phyloP scores from a whole-genome alignment of 2,113 vertebrate genomes.

The Pteronura brasiliensis region DNA sequence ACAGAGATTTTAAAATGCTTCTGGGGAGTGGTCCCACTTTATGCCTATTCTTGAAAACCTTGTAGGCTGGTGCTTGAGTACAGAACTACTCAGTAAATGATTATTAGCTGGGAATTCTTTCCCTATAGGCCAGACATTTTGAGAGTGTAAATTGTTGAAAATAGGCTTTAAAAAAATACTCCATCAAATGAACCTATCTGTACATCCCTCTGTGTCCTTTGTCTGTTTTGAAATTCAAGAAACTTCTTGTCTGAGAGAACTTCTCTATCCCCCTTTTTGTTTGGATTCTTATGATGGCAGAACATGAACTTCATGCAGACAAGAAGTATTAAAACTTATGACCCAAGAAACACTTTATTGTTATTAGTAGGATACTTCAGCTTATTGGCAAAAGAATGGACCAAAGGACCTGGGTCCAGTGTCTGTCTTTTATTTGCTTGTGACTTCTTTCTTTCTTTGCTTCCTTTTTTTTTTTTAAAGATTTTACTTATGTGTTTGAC shows the following conservation, averaged over 20 bases:
- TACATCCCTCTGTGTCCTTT: constrained; percentile 27
- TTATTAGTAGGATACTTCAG: not conserved
- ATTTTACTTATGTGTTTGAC: no score
- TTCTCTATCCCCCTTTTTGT: not conserved
- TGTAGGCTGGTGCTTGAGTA: not conserved
- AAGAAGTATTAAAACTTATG: not conserved
- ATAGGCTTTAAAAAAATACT: not conserved
- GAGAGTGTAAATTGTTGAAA: constrained; percentile 28
- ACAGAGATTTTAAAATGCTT: constrained; percentile 30
- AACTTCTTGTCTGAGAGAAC: not conserved
- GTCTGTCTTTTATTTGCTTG: not conserved
- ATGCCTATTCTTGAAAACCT: constrained; percentile 24
- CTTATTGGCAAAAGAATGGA: not conserved
- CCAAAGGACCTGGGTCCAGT: not conserved
- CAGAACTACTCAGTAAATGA: constrained; percentile 9
- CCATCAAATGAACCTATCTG: not conserved
- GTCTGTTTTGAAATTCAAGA: constrained; percentile 42
- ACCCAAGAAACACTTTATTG: not conserved
- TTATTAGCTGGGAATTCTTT: not conserved
- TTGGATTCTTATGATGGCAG: constrained; percentile 21
- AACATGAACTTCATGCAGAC: not conserved
- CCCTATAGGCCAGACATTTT: not conserved
- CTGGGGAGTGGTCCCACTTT: not conserved
- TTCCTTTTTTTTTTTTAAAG: no score
- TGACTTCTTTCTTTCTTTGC: no score